Evolutionary conservation across 2,797 vertebrate genomes (phyloP), one percentile per base, ranked within the genome.

Genomic region (Onychomys leucogaster): DNA sequence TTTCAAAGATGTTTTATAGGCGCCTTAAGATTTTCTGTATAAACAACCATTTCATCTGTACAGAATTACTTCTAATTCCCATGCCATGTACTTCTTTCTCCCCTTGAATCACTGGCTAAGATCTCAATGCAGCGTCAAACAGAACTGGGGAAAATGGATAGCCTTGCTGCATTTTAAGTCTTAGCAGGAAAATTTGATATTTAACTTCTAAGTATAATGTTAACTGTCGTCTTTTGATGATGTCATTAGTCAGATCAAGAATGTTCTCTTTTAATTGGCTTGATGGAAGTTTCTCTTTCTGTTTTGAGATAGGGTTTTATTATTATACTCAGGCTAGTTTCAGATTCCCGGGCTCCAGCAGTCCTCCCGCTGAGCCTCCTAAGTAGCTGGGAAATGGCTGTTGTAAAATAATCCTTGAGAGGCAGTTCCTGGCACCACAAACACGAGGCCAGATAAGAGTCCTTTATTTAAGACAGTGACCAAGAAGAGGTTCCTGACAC

Each of bases 1-100:
- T 92, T 29, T 55, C 43, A 49, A 77, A 73, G 87, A 83, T 86
- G 57, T 97, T 95, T 93, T 89, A 25, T 63, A 89, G 82, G 59
- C 32, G 52, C n/a, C 21, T 81, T 71, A 81, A 59, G 57, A 57
- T 92, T 95, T 96, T 80, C 92, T 91, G 10, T 81, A 34, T 69
- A 85, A 90, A 93, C 19, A 81, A 16, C 41, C 3, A 92, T 83
- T 69, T 92, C 34, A 75, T 59, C 25, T 89, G 23, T 84, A 67
- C 90, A 67, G 55, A 73, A 65, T 83, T 71, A 61, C 52, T 92
- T 77, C 73, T 95, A 65, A 77, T 78, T 16, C n/a, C 3, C 71
- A 43, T 21, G 43, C 5, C 49, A 43, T 82, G 76, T 84, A 52
- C 25, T 88, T 89, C 6, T 90, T 61, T 43, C 2, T 76, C 52